Conservation (phyloP, 2,888 invertebrate genomes). For the Brenthis hecate region DNA sequence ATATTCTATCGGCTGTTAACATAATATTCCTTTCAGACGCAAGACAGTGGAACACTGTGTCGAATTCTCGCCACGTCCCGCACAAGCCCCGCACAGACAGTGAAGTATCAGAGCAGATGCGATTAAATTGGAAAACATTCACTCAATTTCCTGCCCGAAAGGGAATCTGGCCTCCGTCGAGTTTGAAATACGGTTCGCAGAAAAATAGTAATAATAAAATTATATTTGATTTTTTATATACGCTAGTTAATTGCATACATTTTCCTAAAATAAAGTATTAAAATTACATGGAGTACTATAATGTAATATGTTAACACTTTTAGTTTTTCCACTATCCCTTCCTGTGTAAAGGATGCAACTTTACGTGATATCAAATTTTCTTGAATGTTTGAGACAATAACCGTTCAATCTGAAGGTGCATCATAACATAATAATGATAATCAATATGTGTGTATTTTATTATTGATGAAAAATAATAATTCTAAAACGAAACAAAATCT, state of each 20-base stretch:
- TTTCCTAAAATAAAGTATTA: too few relatives aligned
- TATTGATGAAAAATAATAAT: neutral
- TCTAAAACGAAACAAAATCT: neutral
- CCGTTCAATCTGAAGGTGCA: too few relatives aligned
- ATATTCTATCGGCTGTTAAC: conserved; percentile 2
- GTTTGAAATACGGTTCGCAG: conserved; percentile 46
- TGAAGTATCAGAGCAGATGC: conserved; percentile 73
- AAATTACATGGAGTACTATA: too few relatives aligned
- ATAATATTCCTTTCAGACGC: conserved; percentile 8
- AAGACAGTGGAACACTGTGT: conserved; percentile 7
- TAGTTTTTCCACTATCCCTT: too few relatives aligned
- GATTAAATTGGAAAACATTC: conserved; percentile 82
- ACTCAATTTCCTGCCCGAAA: conserved; percentile 79
- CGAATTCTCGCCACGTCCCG: conserved; percentile 43
- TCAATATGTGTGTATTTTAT: too few relatives aligned
- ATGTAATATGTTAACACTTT: too few relatives aligned
- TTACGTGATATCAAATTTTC: too few relatives aligned
- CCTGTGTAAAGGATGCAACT: too few relatives aligned
- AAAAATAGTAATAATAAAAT: neutral
- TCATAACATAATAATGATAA: too few relatives aligned
- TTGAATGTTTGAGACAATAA: too few relatives aligned
- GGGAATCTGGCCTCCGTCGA: conserved; percentile 59
- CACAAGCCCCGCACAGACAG: conserved; percentile 47
- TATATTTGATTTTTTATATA: neutral
- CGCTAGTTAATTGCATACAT: too few relatives aligned